Base-by-base conservation (phyloP, 2,113 vertebrate genomes). In the Ctenomys sociabilis region DNA sequence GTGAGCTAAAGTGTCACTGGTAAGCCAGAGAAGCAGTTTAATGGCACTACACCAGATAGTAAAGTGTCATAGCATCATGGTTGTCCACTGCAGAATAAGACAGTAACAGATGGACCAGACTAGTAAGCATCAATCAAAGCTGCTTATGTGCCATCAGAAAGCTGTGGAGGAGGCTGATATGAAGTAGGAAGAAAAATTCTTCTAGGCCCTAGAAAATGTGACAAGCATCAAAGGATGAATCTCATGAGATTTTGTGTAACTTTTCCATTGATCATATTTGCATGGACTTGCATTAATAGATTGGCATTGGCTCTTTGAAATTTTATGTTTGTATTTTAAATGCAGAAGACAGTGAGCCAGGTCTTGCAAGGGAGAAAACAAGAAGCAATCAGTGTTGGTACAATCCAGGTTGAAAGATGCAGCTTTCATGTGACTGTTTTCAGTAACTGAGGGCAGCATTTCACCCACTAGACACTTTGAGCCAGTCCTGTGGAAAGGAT, bases 1-100 rank as follows among this genome's bases (percentile, higher is more conserved):
- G 70, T 80, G 59, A 86, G 57, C 61, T 83, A 49, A 95, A 88
- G n/a, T 78, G 32, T 52, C 78, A 73, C 77, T 88, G 78, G 54
- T 91, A 70, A 92, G 40, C 40, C 12, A 5, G 73, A 92, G 88
- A 80, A 88, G 35, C 85, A 73, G 88, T 92, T 89, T 80, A 61
- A 91, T 75, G 85, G 73, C 61, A 82, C 72, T 92, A 90, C 87
- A 86, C 54, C 82, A 91, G 88, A 96, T 90, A 92, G 93, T 72
- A 94, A 89, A 95, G 86, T 87, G 86, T 49, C 40, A 78, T 10
- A 2, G 37, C 26, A 63, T 21, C 24, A 13, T 81, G n/a, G 28
- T 49, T 37, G 24, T 96, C 87, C 89, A 8, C 32, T 49, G 93
- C 85, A 85, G 95, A 90, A 96, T 90, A 92, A 88, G 72, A n/a